These are phyloP conservation scores for Typhlichthys eigenmanni DNA, from an alignment of 2,797 vertebrate genomes.

Conservation along the genomic window DNA sequence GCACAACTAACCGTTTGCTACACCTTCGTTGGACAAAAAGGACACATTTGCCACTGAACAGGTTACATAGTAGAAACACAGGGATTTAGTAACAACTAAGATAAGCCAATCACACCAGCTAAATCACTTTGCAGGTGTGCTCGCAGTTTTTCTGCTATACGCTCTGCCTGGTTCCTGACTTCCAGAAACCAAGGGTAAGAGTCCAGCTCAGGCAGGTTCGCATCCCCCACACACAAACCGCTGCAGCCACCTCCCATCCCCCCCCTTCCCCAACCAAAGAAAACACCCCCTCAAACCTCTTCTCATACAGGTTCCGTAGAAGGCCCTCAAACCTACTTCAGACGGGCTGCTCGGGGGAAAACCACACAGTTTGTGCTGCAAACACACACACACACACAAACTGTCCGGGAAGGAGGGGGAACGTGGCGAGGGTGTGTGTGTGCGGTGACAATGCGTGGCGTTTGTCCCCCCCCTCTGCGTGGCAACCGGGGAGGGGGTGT, in stretches of 20 bases:
- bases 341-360: constrained; percentile 40
- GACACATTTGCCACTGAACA: constrained; percentile 35
- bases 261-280: constrained; percentile 10
- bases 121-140: constrained; percentile 23
- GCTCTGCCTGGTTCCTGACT: constrained; percentile 45
- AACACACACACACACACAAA: constrained; percentile 40
- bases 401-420: too few species aligned
- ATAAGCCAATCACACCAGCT: constrained; percentile 41
- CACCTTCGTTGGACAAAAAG: constrained; percentile 40
- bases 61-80: constrained; percentile 46
- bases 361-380: constrained; percentile 58
- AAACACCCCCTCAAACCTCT: constrained; percentile 22
- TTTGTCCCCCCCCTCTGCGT: constrained; percentile 36
- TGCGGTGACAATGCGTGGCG: constrained; percentile 42
- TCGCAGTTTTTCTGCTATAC: constrained; percentile 15
- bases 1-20: constrained; percentile 40
- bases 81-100: constrained; percentile 58
- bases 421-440: constrained; percentile 16
- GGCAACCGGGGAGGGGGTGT: constrained; percentile 12
- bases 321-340: constrained; percentile 51
- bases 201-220: constrained; percentile 45
- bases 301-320: constrained; percentile 31
- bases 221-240: background rate
- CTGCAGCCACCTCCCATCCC: constrained; percentile 26
- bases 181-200: constrained; percentile 46